Evolutionary conservation across 2,797 vertebrate species (phyloP), one percentile per base, ranked within the genome.

Genomic region (Karalla daura): DNA sequence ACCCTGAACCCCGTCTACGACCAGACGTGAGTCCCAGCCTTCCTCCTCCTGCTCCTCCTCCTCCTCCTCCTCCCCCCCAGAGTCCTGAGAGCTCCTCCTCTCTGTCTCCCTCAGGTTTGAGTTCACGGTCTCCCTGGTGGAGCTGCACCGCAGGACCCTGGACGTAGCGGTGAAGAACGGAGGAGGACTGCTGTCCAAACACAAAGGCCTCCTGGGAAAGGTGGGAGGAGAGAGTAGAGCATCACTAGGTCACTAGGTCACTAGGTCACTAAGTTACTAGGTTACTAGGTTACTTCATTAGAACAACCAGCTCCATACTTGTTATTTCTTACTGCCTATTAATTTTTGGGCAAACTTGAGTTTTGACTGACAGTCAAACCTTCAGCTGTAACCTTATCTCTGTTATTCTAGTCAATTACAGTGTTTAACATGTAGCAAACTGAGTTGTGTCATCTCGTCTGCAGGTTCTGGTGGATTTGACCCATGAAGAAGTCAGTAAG

Each of bases 131-230:
- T 95, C 97, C 0, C 66, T 95, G 5, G 92, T 94, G 25, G 98
- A 99, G 74, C 93, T 97, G 17, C 95, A 95, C 77, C 94, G 94
- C 60, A 93, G 96, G 63, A 96, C 92, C 1, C 89, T 99, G 80
- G 98, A 99, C 25, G 95, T 99, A 1, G 97, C 96, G 0, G 98
- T 99, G 74, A 99, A 99, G 92, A 98, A 99, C 74, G 95, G 96
- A 0, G 97, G 98, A 2, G 94, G 95, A 20, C 94, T 99, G 85
- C 88, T 99, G 68, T 97, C 96, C 88, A 98, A 96, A 93, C 95
- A 98, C 89, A 98, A 97, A 91, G 96, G 97, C 46, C 95, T 98
- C 40, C 95, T 99, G 69, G 97, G 98, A 89, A 99, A 99, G 93
- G 97, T 98, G 37, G 9, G 2, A 1, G 0, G 5, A 8, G 14